Evolutionary conservation across 2,113 vertebrate genomes (phyloP).

Genomic region (Zosterops hypoxanthus): DNA sequence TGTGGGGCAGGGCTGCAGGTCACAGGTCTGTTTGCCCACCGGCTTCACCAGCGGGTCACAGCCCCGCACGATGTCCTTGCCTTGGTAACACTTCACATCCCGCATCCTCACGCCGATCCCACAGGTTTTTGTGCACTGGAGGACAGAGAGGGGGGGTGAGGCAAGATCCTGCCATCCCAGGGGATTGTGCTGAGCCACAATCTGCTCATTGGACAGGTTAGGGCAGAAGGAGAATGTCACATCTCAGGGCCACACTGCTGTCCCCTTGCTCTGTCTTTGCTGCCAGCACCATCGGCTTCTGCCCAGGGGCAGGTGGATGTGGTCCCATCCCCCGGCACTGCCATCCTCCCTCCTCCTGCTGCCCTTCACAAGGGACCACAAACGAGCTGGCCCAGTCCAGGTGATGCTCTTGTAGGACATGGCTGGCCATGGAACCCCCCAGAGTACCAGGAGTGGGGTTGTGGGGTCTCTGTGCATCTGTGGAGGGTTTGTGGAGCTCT

Average conservation of each 20-base stretch:
- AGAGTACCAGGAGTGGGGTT: neutral
- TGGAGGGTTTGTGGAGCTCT: fast-evolving
- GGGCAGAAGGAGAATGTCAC: neutral
- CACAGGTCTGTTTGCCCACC: constrained; percentile 91
- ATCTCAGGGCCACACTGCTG: fast-evolving
- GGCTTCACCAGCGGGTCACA: constrained; percentile 94
- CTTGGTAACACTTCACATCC: constrained; percentile 97
- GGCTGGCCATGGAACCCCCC: neutral
- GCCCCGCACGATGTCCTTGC: constrained; percentile 89
- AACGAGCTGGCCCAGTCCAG: fast-evolving
- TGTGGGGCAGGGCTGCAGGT: constrained; percentile 92
- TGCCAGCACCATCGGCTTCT: neutral
- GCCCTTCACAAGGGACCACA: neutral
- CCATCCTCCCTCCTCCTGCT: neutral
- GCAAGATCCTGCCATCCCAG: fast-evolving
- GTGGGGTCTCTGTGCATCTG: neutral
- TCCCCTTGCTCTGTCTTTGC: neutral
- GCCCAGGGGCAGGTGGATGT: neutral
- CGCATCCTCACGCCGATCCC: constrained; percentile 92
- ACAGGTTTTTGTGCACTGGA: constrained; percentile 94
- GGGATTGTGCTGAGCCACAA: neutral
- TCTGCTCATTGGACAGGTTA: fast-evolving
- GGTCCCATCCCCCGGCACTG: neutral
- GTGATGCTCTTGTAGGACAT: fast-evolving
- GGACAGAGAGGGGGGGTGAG: neutral